Base-by-base conservation (phyloP, 2,888 invertebrate genomes). In the Xylota sylvarum region DNA sequence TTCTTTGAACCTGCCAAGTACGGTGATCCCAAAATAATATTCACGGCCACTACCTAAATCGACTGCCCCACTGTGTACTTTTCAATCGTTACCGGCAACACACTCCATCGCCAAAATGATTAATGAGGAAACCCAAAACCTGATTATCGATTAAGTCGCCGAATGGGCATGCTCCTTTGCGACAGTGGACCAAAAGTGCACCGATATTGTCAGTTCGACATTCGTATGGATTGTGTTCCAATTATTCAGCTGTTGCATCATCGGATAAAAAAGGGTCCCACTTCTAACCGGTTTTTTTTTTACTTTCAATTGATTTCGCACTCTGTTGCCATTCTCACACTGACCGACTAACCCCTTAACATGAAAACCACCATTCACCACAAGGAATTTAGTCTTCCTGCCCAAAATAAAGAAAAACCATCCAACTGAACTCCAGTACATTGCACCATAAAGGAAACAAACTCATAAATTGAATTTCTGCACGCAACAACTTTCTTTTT, bases 281-380 rank as follows among this genome's bases (percentile, higher is more conserved):
- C 23, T 62, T 37, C 19, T n/a, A 64, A 81, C 79, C 73, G 67
- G 83, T 84, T 84, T 79, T 69, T 10, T 84, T 84, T 79, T 69
- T 10, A 35, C 73, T 73, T 84, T 73, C 60, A 62, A 52, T 30
- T 50, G 23, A 23, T 3, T 23, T 23, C 23, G 30, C 43, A 10
- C 9, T 2, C 48, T 48, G 19, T 50, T 43, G 4, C 43, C 43
- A 43, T 30, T 56, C 50, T 6, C 27, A 52, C 30, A 48, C 50
- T 83, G 72, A 67, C 78, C 83, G 19, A 73, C 40, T 73, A 48
- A 78, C 73, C 30, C 14, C 62, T 69, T 72, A 37, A 65, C 43
- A 23, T 52, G 14, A 19, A 80, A 69, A 69, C 43, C 50, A 17
- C 64, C 58, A 17, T 72, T 81, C 67, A 67, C 56, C 67, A 46